Evolutionary conservation across 2,797 vertebrate species (phyloP).

Genomic region (Dryobates pubescens): DNA sequence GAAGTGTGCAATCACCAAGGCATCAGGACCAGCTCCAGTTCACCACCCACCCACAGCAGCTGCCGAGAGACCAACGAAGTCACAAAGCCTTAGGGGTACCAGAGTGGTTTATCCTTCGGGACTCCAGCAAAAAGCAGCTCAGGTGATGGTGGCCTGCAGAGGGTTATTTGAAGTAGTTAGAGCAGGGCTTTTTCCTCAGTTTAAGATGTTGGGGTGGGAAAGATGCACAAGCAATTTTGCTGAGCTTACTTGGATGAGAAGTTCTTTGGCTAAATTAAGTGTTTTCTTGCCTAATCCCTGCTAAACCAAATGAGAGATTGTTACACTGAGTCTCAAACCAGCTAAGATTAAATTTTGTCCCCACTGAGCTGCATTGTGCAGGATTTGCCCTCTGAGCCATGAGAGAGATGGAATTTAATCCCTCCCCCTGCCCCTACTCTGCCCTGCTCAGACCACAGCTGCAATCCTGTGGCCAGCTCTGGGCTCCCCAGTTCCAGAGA

Average conservation of each 20-base stretch:
- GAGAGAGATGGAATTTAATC: background rate
- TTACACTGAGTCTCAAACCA: no score
- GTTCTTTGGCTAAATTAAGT: background rate
- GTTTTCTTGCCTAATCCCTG: background rate
- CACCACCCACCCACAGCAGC: background rate
- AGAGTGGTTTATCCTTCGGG: background rate
- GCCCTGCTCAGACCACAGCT: no score
- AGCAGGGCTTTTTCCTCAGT: background rate
- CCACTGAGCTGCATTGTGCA: rapidly evolving
- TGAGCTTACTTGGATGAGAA: background rate
- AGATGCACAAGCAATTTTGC: background rate
- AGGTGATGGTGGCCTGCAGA: background rate
- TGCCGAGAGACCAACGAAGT: background rate
- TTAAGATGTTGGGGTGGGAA: background rate
- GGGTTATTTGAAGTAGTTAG: background rate
- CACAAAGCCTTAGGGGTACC: background rate
- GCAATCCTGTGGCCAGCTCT: no score
- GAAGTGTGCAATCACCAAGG: background rate
- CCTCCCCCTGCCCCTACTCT: no score
- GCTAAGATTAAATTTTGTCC: background rate
- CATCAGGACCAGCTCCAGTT: background rate
- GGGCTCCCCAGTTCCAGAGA: no score
- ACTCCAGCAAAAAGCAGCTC: background rate
- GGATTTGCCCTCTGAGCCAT: background rate
- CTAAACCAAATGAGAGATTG: background rate